Evolutionary conservation across 2,797 vertebrate species (phyloP).

Genomic region (Pantherophis vulpinus): DNA sequence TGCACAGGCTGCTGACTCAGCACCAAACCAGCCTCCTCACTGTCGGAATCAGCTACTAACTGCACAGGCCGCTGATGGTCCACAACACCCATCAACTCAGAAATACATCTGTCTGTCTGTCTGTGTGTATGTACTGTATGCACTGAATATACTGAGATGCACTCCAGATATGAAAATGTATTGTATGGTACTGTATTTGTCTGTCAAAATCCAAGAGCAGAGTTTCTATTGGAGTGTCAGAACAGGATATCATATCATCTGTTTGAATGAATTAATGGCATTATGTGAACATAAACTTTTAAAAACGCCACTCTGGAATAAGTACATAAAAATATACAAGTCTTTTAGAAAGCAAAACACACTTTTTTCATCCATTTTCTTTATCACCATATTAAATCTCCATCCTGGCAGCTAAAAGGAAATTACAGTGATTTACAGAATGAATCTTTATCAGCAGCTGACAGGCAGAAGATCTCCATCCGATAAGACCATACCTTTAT

Average conservation of each 20-base stretch:
- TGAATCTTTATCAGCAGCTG: slow-evolving; percentile 72
- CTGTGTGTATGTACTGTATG: neutral
- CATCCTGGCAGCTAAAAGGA: slow-evolving; percentile 65
- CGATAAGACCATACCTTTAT: slow-evolving; percentile 65
- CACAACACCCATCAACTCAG: neutral
- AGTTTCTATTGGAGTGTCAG: slow-evolving; percentile 13
- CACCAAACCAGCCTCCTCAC: too few species aligned
- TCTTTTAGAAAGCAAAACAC: slow-evolving; percentile 55
- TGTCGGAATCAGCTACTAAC: too few species aligned
- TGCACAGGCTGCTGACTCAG: too few species aligned
- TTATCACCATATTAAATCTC: slow-evolving; percentile 71
- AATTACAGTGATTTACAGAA: slow-evolving; percentile 72
- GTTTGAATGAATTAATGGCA: slow-evolving; percentile 31
- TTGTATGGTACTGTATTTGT: neutral
- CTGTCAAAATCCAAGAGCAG: slow-evolving; percentile 21
- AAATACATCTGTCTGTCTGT: neutral
- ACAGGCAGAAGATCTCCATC: slow-evolving; percentile 43
- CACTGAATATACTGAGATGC: neutral
- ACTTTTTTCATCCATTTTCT: slow-evolving; percentile 53
- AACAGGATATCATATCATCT: slow-evolving; percentile 14
- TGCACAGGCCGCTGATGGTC: too few species aligned
- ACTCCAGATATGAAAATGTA: neutral
- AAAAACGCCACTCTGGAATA: slow-evolving; percentile 44
- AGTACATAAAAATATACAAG: slow-evolving; percentile 45
- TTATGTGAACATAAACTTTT: slow-evolving; percentile 31